These are phyloP conservation scores for Rhyzopertha dominica DNA, from an alignment of 1,140 invertebrate species.

Conservation along the genomic window DNA sequence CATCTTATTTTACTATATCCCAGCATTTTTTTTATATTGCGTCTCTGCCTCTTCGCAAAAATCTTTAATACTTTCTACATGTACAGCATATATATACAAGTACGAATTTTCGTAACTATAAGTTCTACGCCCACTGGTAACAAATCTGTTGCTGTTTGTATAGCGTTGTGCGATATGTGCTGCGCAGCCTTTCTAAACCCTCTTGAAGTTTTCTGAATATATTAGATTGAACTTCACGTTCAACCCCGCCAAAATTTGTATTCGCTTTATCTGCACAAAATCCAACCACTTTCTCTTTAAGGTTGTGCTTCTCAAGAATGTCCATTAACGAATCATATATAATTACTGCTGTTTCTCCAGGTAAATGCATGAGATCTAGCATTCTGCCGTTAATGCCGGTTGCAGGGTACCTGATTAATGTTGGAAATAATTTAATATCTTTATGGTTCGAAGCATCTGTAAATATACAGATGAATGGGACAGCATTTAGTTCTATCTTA, in stretches of 20 bases:
- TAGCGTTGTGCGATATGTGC: conserved; percentile 34
- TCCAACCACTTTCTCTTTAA: conserved; percentile 21
- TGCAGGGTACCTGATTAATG: conserved; percentile 18
- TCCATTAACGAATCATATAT: conserved; percentile 10
- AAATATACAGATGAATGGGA: conserved; percentile 16
- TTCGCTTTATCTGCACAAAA: conserved; percentile 21
- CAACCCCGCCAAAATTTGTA: conserved; percentile 12
- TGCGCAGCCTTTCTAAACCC: conserved; percentile 13
- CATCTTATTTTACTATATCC: conserved; percentile 22
- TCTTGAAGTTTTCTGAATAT: conserved; percentile 13
- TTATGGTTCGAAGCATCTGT: conserved; percentile 26
- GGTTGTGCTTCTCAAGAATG: conserved; percentile 15
- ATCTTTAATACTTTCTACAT: conserved; percentile 35
- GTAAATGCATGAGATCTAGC: conserved; percentile 18
- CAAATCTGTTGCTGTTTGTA: conserved; percentile 27
- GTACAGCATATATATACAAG: conserved; percentile 39
- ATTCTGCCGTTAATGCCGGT: conserved; percentile 22
- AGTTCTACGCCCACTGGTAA: conserved; percentile 36
- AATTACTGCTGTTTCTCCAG: conserved; percentile 21
- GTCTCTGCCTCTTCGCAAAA: conserved; percentile 36
- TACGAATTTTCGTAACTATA: conserved; percentile 34
- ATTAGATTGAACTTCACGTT: conserved; percentile 6
- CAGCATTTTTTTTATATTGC: conserved; percentile 17
- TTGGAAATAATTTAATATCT: conserved; percentile 23
- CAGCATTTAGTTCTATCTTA: conserved; percentile 12